Percentiles rank a stretch among this genome's conserved stretches.
Conservation (phyloP, 2,797 vertebrate species). For the Ficedula albicollis region DNA sequence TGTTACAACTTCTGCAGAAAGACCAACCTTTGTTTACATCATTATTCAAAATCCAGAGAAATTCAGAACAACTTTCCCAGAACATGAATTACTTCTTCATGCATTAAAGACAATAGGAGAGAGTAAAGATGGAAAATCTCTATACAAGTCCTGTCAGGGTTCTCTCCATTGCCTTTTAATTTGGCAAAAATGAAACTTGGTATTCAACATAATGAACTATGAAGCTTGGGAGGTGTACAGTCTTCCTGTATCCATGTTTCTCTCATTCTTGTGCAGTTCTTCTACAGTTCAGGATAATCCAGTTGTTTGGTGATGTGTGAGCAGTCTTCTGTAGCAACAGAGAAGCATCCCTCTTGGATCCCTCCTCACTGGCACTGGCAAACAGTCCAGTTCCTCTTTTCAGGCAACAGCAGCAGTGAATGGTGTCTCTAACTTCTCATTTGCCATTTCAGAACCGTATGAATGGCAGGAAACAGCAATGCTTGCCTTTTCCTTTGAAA, state of each 20-base stretch:
- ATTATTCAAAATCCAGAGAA: background rate
- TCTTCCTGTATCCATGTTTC: background rate
- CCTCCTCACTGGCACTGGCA: background rate
- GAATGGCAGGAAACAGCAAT: background rate
- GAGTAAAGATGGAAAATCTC: background rate
- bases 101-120: background rate
- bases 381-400: background rate
- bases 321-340: background rate
- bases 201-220: background rate
- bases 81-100: background rate
- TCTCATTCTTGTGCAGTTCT: background rate
- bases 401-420: background rate
- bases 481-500: background rate
- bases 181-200: background rate
- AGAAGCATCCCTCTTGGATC: background rate
- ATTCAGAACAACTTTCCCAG: background rate
- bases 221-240: background rate
- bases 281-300: background rate
- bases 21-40: background rate
- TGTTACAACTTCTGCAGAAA: background rate
- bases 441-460: background rate
- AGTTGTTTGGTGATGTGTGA: background rate
- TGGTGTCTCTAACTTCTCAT: background rate
- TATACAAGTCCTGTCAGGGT: background rate
- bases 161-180: background rate